A percentile compares a stretch with the other conserved stretches of the same genome.
These are phyloP conservation scores for Porites lutea DNA, from an alignment of 64 coral and sea anemone genomes.

Conservation along the genomic window DNA sequence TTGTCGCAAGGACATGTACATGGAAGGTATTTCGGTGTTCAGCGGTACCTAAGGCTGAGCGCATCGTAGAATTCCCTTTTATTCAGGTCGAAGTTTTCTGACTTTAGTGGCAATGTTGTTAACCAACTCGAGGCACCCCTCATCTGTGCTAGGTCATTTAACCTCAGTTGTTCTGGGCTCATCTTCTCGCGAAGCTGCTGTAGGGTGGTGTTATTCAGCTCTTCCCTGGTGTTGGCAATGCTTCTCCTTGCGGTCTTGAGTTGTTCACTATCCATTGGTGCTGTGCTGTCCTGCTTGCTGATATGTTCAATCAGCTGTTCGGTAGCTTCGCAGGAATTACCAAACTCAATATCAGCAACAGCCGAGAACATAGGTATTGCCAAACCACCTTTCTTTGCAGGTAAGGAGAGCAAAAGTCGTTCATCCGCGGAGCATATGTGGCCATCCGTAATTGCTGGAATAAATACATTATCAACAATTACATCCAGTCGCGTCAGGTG, in stretches of 20 bases:
- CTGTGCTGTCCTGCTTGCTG: constrained; percentile 58
- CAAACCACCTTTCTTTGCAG: constrained; percentile 70
- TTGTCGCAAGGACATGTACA: neutral
- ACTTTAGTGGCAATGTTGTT: constrained; percentile 62
- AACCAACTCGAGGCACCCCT: too few relatives aligned
- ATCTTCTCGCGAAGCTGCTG: too few relatives aligned
- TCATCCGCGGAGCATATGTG: constrained; percentile 65
- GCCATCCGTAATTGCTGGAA: too few relatives aligned
- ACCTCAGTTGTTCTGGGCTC: too few relatives aligned
- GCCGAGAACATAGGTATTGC: constrained; percentile 61
- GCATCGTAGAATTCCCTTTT: too few relatives aligned
- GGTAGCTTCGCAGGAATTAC: constrained; percentile 48
- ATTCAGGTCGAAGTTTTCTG: constrained; percentile 50
- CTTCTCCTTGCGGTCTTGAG: too few relatives aligned
- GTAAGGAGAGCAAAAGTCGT: constrained; percentile 74
- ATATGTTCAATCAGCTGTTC: constrained; percentile 60
- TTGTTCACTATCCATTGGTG: constrained; percentile 48
- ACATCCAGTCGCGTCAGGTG: constrained; percentile 50
- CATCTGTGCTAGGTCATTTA: too few relatives aligned
- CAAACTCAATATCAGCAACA: constrained; percentile 50
- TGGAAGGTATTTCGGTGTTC: constrained; percentile 61
- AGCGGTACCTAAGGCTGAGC: constrained; percentile 60
- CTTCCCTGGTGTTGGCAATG: too few relatives aligned
- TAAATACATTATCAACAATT: too few relatives aligned
- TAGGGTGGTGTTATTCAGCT: too few relatives aligned